These are phyloP conservation scores for Spea bombifrons DNA, from an alignment of 2,113 vertebrate genomes.

Conservation along the genomic window DNA sequence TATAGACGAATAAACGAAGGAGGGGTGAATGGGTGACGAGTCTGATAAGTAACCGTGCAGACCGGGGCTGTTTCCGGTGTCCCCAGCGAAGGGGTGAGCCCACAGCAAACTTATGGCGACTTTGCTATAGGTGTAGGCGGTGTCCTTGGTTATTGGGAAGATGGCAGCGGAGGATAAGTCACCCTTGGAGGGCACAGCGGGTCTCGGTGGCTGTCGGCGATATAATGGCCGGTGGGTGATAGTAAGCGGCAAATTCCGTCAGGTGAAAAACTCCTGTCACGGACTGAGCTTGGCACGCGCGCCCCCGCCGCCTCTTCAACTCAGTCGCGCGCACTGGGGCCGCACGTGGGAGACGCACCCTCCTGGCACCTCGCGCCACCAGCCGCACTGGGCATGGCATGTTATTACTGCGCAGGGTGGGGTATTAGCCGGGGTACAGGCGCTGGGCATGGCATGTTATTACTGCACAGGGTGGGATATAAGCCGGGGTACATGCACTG, in stretches of 20 bases:
- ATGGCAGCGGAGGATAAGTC: background rate
- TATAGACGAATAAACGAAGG: no score
- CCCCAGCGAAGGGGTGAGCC: background rate
- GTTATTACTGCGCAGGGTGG: no score
- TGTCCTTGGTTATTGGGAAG: background rate
- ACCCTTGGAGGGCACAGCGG: background rate
- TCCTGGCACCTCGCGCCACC: background rate
- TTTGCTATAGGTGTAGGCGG: background rate
- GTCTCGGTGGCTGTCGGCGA: background rate
- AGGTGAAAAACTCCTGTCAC: background rate
- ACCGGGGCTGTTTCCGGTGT: background rate
- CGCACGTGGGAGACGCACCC: slow-evolving; percentile 1
- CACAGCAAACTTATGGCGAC: background rate
- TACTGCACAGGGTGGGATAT: no score
- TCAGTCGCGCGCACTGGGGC: background rate
- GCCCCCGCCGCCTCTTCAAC: background rate
- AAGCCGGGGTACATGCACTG: no score
- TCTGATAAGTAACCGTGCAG: background rate
- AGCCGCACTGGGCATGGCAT: no score
- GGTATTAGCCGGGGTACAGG: no score
- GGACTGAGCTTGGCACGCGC: background rate
- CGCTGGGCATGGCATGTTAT: no score
- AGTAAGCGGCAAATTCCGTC: no score
- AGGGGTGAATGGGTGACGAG: no score
- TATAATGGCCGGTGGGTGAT: no score